These are phyloP conservation scores for Platyrinchus mystaceus DNA, from an alignment of 2,797 vertebrate genomes.

Conservation along the genomic window DNA sequence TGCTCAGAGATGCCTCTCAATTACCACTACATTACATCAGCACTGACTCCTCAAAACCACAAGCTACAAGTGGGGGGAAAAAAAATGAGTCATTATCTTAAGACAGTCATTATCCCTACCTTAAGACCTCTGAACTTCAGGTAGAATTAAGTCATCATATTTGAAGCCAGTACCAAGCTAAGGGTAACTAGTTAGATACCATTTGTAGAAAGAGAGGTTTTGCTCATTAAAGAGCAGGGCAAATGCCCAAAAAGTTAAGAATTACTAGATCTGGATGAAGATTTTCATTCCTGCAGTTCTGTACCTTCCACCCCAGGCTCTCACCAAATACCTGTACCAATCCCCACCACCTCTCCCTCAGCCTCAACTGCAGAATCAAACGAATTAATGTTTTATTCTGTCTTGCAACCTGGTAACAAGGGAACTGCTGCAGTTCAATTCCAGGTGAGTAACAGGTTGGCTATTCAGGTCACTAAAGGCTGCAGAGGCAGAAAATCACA, in stretches of 20 bases:
- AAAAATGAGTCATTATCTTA: neutral
- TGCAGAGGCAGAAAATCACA: neutral
- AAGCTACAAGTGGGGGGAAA: fast-evolving
- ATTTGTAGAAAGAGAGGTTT: neutral
- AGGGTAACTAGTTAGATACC: neutral
- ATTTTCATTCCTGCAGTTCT: neutral
- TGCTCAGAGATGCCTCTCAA: neutral
- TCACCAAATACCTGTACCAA: neutral
- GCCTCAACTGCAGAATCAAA: neutral
- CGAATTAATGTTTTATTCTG: neutral
- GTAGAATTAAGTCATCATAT: neutral
- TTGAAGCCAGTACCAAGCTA: neutral
- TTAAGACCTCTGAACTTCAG: neutral
- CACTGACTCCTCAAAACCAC: neutral
- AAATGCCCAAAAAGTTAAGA: neutral
- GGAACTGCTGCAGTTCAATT: neutral
- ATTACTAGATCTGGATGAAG: neutral
- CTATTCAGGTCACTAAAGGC: neutral
- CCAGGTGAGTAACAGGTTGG: neutral
- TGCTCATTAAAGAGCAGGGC: neutral
- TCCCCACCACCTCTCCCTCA: neutral
- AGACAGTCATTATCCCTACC: neutral
- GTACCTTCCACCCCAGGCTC: neutral
- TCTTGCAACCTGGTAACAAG: neutral
- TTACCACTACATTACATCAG: neutral